Evolutionary conservation across 1,140 invertebrate genomes (phyloP), one percentile per base, ranked within the genome.

Genomic region (Hestina assimilis): DNA sequence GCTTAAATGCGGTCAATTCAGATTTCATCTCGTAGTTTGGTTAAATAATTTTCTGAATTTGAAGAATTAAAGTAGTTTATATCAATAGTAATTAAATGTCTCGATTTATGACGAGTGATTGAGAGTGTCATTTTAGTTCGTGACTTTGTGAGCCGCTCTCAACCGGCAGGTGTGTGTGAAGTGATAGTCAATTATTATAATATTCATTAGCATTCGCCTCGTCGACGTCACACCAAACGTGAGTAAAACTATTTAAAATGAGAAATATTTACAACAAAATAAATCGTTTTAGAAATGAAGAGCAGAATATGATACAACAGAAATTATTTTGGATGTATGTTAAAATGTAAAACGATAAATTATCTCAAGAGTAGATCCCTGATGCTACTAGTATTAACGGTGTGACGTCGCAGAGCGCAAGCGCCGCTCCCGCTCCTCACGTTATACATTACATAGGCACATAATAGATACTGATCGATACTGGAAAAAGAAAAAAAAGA

Each of bases 181-280:
- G 63, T 76, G 69, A 80, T 80, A 85, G 79, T 85, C 80, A 83
- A 85, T 85, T 81, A 79, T 77, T 76, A 75, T 77, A 75, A 76
- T 82, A 75, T 69, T 72, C 63, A 78, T 74, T 67, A 71, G 52
- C 52, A 28, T 56, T 50, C 45, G 61, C 63, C 43, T 31, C 64
- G 69, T 53, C 54, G 66, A 38, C 51, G 59, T 52, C 69, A 64
- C 66, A 66, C 61, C 38, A 43, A 23, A 2, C 7, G 40, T 42
- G 3, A 21, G 12, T n/a, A 19, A 11, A 31, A 11, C 28, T 14
- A 38, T 38, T 38, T 38, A 19, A 38, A 38, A 38, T 17, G 33
- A 38, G 33, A 19, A 38, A 19, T 38, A 38, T 38, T 38, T 38
- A 38, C 33, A 38, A 28, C 24, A n/a, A 14, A 8, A 2, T 14